Percentiles rank a stretch among this genome's conserved stretches.
Conservation (phyloP, 2,888 invertebrate genomes). For the Eristalis intricaria region DNA sequence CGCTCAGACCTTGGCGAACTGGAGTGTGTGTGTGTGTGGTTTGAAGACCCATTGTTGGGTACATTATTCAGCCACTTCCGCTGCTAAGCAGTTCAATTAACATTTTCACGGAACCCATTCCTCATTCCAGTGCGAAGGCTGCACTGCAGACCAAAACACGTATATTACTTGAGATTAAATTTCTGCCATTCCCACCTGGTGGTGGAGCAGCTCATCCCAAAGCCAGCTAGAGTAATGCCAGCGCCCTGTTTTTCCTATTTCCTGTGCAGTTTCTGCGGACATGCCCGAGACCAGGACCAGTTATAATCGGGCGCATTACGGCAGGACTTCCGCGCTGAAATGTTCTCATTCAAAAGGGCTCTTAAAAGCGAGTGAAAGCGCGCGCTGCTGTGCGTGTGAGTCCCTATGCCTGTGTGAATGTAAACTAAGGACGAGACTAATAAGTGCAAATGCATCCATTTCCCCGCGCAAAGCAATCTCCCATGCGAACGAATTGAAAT, state of each 20-base stretch:
- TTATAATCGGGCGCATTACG: background rate
- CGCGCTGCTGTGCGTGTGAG: background rate
- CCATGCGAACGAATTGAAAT: background rate
- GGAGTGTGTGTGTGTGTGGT: background rate
- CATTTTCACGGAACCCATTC: slow-evolving; percentile 33
- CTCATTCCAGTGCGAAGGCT: background rate
- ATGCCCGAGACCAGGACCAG: background rate
- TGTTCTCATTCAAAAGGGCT: too few relatives aligned
- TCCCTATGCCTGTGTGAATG: background rate
- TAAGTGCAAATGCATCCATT: background rate
- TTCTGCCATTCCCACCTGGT: background rate
- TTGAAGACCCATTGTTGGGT: background rate
- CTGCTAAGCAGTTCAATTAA: slow-evolving; percentile 31
- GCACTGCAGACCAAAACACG: background rate
- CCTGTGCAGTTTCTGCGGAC: background rate
- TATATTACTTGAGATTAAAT: background rate
- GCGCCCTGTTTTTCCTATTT: background rate
- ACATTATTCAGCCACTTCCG: slow-evolving; percentile 9
- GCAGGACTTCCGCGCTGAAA: background rate
- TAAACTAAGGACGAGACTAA: background rate
- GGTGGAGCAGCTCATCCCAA: background rate
- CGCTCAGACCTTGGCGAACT: background rate
- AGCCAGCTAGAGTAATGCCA: background rate
- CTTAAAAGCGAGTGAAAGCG: too few relatives aligned
- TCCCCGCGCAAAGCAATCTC: background rate